Percentiles rank a stretch among this genome's conserved stretches.
phyloP scores from a whole-genome alignment of 2,888 invertebrate species.

The Leucozona laternaria region DNA sequence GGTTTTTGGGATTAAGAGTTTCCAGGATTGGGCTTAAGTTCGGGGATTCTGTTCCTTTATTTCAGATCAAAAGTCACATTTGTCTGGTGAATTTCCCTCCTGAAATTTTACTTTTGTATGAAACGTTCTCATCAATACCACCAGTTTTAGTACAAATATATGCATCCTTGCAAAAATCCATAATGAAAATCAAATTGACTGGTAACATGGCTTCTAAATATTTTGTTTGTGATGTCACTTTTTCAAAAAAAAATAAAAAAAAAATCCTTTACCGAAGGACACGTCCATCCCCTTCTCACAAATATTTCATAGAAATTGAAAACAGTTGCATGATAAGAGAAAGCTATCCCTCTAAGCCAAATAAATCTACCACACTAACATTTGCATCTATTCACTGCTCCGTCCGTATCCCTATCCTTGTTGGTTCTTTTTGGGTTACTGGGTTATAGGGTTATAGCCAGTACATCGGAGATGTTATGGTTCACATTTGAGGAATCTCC shows the following conservation, averaged over 20 bases:
- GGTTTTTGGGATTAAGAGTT: too few species aligned
- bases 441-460: slow-evolving; percentile 42
- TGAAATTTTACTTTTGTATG: too few species aligned
- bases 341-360: slow-evolving; percentile 26
- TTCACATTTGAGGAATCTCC: slow-evolving; percentile 31
- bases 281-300: slow-evolving; percentile 10
- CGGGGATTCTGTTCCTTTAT: too few species aligned
- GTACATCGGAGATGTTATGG: slow-evolving; percentile 55
- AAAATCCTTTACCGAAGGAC: slow-evolving; percentile 2
- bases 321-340: slow-evolving; percentile 23
- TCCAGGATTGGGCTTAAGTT: too few species aligned
- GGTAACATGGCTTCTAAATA: slow-evolving; percentile 13
- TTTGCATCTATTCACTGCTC: slow-evolving; percentile 48
- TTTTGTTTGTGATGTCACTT: not conserved
- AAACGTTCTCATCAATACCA: too few species aligned
- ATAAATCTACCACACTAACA: not conserved
- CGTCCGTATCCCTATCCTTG: slow-evolving; percentile 23
- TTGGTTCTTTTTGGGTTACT: slow-evolving; percentile 59
- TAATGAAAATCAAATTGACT: slow-evolving; percentile 25
- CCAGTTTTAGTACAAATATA: too few species aligned
- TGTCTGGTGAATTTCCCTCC: too few species aligned
- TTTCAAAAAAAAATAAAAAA: not conserved
- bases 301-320: slow-evolving; percentile 49
- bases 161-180: not conserved
- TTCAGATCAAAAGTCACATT: too few species aligned